Conservation (phyloP, 2,113 vertebrate genomes). For the Capreolus pygargus region DNA sequence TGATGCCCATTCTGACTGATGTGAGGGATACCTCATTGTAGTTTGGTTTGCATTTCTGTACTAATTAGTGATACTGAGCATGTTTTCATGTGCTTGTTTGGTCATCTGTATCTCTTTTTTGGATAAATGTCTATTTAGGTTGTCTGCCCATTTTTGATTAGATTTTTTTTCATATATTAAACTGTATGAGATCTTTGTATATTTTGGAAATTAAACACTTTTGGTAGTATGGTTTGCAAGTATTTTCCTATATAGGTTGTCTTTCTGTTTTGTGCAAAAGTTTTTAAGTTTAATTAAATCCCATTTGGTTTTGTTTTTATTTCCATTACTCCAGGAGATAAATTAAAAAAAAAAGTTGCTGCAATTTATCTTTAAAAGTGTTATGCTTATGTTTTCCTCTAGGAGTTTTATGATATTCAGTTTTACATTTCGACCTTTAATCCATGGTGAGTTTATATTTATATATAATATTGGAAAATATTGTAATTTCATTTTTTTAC, state of each 20-base stretch:
- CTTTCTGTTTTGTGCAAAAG: neutral
- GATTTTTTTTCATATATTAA: neutral
- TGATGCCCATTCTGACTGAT: neutral
- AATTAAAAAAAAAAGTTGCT: neutral
- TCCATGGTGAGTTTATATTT: neutral
- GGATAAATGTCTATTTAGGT: neutral
- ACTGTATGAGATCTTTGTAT: neutral
- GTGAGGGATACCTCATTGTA: neutral
- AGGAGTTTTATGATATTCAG: neutral
- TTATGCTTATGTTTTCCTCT: neutral
- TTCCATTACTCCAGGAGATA: neutral
- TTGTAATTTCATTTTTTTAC: neutral
- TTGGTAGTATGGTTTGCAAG: neutral
- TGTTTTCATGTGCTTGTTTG: neutral
- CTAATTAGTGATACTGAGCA: neutral
- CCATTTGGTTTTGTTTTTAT: neutral
- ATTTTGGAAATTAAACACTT: neutral
- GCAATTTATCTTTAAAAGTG: neutral
- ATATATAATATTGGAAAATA: neutral
- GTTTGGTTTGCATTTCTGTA: neutral
- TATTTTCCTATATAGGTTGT: neutral
- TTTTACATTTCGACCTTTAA: neutral
- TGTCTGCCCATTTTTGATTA: neutral
- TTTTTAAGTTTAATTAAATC: neutral
- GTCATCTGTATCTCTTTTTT: neutral